A percentile compares a stretch with the other conserved stretches of the same genome.
Evolutionary conservation across 2,113 vertebrate genomes (phyloP).

Genomic region (Sphaerodactylus townsendi): DNA sequence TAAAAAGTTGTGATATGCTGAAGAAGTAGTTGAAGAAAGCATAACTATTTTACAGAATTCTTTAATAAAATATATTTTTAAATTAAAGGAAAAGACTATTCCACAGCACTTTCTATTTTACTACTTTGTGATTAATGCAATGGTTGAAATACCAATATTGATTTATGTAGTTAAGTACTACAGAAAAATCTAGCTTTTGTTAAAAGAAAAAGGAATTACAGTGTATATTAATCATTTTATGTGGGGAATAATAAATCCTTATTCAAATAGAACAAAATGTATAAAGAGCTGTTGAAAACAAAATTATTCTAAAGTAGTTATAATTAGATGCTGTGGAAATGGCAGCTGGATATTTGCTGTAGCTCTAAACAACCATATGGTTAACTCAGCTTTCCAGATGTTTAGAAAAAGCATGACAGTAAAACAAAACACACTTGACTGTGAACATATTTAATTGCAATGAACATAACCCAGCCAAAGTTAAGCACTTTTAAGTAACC

Average conservation of each 20-base stretch:
- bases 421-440: conserved; percentile 19
- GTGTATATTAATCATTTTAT: conserved; percentile 20
- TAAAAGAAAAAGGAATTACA: conserved; percentile 30
- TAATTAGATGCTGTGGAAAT: conserved; percentile 40
- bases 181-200: conserved; percentile 8
- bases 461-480: not conserved
- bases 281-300: conserved; percentile 30
- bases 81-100: not conserved
- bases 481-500: not conserved
- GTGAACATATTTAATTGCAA: conserved; percentile 39
- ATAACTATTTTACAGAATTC: not conserved
- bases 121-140: conserved; percentile 6
- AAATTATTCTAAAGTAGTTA: conserved; percentile 22
- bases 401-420: conserved; percentile 27
- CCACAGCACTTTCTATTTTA: conserved; percentile 9
- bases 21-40: not conserved
- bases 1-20: too few relatives aligned
- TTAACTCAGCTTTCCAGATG: not conserved
- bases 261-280: conserved; percentile 24
- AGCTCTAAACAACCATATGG: conserved; percentile 38
- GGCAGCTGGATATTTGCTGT: conserved; percentile 15
- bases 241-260: conserved; percentile 23
- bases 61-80: conserved; percentile 6
- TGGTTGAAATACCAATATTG: conserved; percentile 7
- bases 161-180: conserved; percentile 19